These are phyloP conservation scores for Molanna angustata DNA, from an alignment of 2,888 invertebrate genomes.

Conservation along the genomic window DNA sequence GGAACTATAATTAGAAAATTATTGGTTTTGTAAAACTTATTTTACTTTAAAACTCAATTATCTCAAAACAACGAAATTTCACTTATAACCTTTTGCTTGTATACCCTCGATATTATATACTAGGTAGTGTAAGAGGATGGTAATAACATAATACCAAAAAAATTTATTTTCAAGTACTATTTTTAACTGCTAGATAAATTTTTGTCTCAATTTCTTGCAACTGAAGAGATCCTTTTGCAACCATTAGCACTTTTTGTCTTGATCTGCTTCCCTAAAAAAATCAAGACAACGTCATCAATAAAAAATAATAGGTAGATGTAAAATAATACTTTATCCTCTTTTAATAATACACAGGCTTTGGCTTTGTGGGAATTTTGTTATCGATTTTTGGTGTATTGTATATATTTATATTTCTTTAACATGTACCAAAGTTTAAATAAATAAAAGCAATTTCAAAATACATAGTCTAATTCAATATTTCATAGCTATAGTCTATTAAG, in stretches of 20 bases:
- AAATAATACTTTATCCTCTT: background rate
- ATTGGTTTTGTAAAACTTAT: too few relatives aligned
- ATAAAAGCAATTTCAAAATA: too few relatives aligned
- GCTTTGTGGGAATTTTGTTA: too few relatives aligned
- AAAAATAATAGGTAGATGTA: too few relatives aligned
- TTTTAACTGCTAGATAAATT: background rate
- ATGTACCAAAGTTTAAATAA: too few relatives aligned
- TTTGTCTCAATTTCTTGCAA: background rate
- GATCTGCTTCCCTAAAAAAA: conserved; percentile 53
- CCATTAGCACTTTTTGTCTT: conserved; percentile 54
- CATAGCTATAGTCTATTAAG: background rate
- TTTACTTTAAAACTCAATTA: too few relatives aligned
- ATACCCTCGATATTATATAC: background rate
- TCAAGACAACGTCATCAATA: background rate
- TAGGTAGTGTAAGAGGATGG: background rate
- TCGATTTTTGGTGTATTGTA: too few relatives aligned
- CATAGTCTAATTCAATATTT: background rate
- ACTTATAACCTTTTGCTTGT: too few relatives aligned
- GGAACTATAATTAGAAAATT: too few relatives aligned
- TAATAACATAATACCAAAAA: background rate
- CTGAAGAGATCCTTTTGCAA: conserved; percentile 44
- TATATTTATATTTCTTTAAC: too few relatives aligned
- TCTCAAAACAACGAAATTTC: too few relatives aligned
- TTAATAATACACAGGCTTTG: too few relatives aligned
- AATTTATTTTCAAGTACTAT: background rate